Evolutionary conservation across 2,797 vertebrate species (phyloP).

Genomic region (Remorina albescens): DNA sequence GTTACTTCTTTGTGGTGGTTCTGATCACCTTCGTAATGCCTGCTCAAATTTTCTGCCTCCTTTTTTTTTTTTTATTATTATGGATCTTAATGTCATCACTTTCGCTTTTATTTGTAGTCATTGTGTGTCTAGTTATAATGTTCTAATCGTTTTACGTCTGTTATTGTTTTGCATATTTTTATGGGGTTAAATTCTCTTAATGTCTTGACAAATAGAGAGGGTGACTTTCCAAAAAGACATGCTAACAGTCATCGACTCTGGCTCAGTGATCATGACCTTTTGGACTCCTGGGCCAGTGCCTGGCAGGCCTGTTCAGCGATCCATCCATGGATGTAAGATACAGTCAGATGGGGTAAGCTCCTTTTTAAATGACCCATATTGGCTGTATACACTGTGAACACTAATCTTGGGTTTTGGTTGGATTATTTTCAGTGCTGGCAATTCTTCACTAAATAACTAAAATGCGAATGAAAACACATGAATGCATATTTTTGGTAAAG

Average conservation of each 20-base stretch:
- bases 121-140: neutral
- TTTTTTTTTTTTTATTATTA: too few species aligned
- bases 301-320: neutral
- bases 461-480: neutral
- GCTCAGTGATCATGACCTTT: neutral
- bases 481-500: too few species aligned
- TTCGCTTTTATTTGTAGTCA: neutral
- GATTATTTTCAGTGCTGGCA: neutral
- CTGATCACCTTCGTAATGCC: too few species aligned
- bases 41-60: too few species aligned
- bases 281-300: neutral
- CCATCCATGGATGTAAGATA: neutral
- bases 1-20: too few species aligned
- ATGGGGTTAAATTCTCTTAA: too few species aligned
- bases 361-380: neutral
- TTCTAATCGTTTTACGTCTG: too few species aligned
- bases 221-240: neutral
- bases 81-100: neutral
- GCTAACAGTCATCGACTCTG: too few species aligned
- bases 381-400: neutral
- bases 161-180: too few species aligned
- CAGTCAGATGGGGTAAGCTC: neutral
- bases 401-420: neutral
- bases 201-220: too few species aligned
- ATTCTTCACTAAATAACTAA: neutral